Conservation (phyloP, 2,113 vertebrate species). For the Centropristis striata region DNA sequence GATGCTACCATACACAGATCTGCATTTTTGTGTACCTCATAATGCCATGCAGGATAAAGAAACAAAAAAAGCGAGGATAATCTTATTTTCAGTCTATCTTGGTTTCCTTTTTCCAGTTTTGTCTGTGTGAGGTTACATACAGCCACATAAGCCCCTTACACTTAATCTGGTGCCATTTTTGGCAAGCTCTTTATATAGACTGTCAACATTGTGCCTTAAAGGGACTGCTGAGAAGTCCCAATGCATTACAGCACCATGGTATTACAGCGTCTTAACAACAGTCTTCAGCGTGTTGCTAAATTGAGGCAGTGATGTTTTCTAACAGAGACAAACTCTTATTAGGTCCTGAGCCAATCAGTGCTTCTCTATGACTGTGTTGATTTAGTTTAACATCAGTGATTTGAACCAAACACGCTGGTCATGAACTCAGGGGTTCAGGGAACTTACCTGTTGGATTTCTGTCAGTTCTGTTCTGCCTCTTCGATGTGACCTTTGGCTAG, state of each 20-base stretch:
- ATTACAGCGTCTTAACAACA: constrained; percentile 58
- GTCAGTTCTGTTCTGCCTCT: not conserved
- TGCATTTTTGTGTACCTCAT: not conserved
- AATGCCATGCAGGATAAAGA: not conserved
- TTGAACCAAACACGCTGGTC: too few relatives aligned
- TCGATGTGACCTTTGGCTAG: not conserved
- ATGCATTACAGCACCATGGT: constrained; percentile 26
- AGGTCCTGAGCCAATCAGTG: constrained; percentile 10
- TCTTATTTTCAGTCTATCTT: constrained; percentile 18
- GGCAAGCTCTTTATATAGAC: constrained; percentile 52
- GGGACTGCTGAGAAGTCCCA: constrained; percentile 20
- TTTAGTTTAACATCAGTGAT: too few relatives aligned
- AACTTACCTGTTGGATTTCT: not conserved
- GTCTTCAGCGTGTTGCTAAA: constrained; percentile 41
- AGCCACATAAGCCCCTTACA: constrained; percentile 72
- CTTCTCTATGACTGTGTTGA: too few relatives aligned
- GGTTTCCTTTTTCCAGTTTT: constrained; percentile 34
- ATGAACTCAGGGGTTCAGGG: too few relatives aligned
- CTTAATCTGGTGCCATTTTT: constrained; percentile 70
- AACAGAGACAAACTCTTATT: constrained; percentile 16
- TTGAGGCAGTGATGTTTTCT: constrained; percentile 14
- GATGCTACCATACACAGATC: not conserved
- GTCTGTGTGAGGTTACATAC: constrained; percentile 21
- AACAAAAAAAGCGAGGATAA: constrained; percentile 6
- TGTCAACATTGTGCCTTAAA: constrained; percentile 35